Evolutionary conservation across 2,113 vertebrate species (phyloP).

Genomic region (Sus scrofa): T2T-Sscrofa CM000830.6:50261501-50262000

Average conservation of each 20-base stretch:
- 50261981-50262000: too few species aligned
- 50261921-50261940: conserved; percentile 42
- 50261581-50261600: conserved; percentile 56
- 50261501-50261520: conserved; percentile 34
- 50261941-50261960: neutral
- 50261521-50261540: conserved; percentile 38
- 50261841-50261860: conserved; percentile 28
- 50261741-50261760: conserved; percentile 60
- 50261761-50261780: conserved; percentile 33
- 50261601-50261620: neutral
- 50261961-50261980: too few species aligned
- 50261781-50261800: neutral
- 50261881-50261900: conserved; percentile 39
- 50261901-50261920: conserved; percentile 45
- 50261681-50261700: conserved; percentile 22
- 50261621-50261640: neutral
- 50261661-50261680: conserved; percentile 47
- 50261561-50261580: neutral
- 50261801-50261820: conserved; percentile 34
- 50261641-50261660: conserved; percentile 43
- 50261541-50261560: conserved; percentile 13
- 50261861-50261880: conserved; percentile 48
- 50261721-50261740: conserved; percentile 45
- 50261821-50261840: conserved; percentile 49
- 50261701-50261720: conserved; percentile 54